Conservation (phyloP, 2,113 vertebrate species). For the Cyanistes caeruleus region DNA sequence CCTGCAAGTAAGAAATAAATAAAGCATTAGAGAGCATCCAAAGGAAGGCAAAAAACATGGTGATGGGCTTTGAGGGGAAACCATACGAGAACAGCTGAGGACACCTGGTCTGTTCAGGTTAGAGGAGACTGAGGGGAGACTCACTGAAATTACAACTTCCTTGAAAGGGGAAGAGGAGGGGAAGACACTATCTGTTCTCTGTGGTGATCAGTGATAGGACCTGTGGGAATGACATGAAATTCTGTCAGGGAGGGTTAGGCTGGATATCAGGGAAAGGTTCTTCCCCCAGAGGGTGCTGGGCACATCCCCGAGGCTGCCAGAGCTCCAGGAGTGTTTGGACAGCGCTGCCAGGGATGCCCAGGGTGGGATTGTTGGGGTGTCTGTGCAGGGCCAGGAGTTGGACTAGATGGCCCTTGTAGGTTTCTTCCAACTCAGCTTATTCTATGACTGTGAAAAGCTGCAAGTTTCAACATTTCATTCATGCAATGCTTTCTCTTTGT, state of each 20-base stretch:
- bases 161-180: not conserved
- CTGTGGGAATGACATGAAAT: not conserved
- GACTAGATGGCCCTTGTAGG: not conserved
- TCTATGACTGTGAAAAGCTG: not conserved
- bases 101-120: not conserved
- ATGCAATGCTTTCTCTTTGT: not conserved
- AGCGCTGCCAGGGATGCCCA: not conserved
- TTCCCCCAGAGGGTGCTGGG: not conserved
- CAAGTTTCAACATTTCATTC: not conserved
- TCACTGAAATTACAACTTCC: not conserved
- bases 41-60: not conserved
- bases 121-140: not conserved
- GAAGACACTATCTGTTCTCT: not conserved
- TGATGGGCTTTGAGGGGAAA: not conserved
- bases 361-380: rapidly evolving
- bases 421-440: not conserved
- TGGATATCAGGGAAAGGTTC: not conserved
- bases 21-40: not conserved
- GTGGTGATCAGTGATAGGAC: not conserved
- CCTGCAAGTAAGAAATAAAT: not conserved
- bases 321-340: not conserved
- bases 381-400: rapidly evolving
- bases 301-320: not conserved
- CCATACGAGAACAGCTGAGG: not conserved
- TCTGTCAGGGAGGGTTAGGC: not conserved